Evolutionary conservation across 30 jellyfish, hydroid and myxozoan genomes (phyloP), one percentile per base, ranked within the genome.

Genomic region (Aurelia aurita complex sp. Pacific): DNA sequence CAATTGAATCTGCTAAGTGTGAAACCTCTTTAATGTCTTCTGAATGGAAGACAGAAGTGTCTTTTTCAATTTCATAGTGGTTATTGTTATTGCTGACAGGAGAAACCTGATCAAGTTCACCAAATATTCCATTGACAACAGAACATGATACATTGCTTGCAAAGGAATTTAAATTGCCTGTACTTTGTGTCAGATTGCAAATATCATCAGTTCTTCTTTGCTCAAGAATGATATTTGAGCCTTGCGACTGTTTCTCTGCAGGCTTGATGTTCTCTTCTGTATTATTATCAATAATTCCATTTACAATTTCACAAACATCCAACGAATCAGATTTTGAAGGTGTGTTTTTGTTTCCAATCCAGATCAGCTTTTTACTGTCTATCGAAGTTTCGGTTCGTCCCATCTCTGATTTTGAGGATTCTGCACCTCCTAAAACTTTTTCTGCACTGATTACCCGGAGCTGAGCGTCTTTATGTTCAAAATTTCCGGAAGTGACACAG

Each of bases 401-500:
- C 89, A 79, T 79, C 57, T 79, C 72, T 62, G 35, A 11, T 7
- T 38, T n/a, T 63, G 53, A 52, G 9, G 51, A 38, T 14, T 43
- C 52, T 29, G 35, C 67, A 17, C 36, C 72, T 36, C 23, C 68
- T 52, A 40, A 18, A 14, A 36, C 23, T 19, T 4, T 5, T 4
- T 51, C 80, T 63, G 78, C 78, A 12, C 51, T 36, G 78, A 64
- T 77, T 62, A 77, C 78, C 38, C 68, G n/a, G 57, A 46, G 57
- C 33, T 2, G 17, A 23, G 35, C 51, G 18, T 65, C 52, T 46
- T 38, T 79, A 43, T 79, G 57, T 9, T 46, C 73, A 23, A 38
- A 60, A 9, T 8, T 79, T 79, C 62, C 89, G 89, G 89, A 79
- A 79, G 89, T 79, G 89, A 65, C 80, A 79, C 57, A 40, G n/a